Base-by-base conservation (phyloP, 2,888 invertebrate species). In the Lordiphosa andalusiaca region DNA sequence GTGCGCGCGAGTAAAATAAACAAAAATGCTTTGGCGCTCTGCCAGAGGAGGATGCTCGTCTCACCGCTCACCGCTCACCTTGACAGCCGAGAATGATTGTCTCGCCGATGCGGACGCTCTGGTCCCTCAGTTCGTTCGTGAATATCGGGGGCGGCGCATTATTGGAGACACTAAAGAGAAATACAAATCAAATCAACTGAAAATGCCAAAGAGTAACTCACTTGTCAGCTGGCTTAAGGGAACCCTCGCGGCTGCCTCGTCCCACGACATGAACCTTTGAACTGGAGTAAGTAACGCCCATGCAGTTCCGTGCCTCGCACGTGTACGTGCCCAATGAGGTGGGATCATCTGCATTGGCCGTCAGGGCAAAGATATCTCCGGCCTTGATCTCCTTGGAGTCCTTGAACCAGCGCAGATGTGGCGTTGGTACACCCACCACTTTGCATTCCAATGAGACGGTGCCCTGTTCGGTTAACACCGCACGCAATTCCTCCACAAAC, bases 401-500 rank as follows among this genome's bases (percentile, higher is more conserved):
- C 91, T 96, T 95, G 88, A 93, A 94, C 94, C 94, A 94, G 61
- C 93, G 91, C 56, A 94, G 87, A 16, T 93, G 91, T 0, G 95
- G 95, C 0, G 96, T 95, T 1, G 97, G 96, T n/a, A 96, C 95
- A 12, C 96, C 96, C 50, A 96, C 93, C 16, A 96, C 96, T 88
- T 97, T 97, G 88, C 97, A 97, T 89, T 96, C 96, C 67, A 98
- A 90, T 0, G 96, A 95, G 9, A 97, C 97, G 0, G 95, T 95
- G 39, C 97, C 97, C 75, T 95, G 94, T 86, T 95, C 95, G 0
- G 96, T 96, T 30, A 96, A 91, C 59, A 96, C 91, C 1, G 96
- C 95, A 30, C 93, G 92, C 10, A 97, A 91, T 78, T 95, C 95
- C 87, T 96, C 95, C 37, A 96, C 93, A 87, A 97, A 97, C 88